These are phyloP conservation scores for Meloidogyne exigua DNA, from an alignment of 1,140 invertebrate species.

Conservation along the genomic window DNA sequence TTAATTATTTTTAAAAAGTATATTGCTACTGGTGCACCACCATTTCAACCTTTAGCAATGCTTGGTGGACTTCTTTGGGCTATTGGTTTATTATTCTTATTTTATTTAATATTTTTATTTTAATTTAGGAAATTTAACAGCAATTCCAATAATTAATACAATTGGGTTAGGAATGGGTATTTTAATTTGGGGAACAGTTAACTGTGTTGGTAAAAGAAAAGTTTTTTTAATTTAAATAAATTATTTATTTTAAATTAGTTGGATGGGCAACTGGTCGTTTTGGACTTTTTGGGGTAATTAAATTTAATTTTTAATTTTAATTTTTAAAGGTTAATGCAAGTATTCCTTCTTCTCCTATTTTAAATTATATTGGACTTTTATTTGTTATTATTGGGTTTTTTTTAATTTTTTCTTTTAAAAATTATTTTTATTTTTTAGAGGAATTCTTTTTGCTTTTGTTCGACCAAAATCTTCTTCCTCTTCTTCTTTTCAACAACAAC, in stretches of 20 bases:
- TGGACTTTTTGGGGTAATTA: conserved; percentile 64
- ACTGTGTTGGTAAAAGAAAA: conserved; percentile 9
- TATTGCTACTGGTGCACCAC: conserved; percentile 33
- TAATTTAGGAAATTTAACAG: conserved; percentile 47
- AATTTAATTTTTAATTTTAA: background rate
- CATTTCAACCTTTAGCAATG: conserved; percentile 51
- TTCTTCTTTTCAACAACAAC: background rate
- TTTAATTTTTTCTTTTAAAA: background rate
- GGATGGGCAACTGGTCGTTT: conserved; percentile 66
- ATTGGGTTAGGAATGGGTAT: conserved; percentile 57
- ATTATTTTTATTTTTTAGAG: conserved; percentile 36
- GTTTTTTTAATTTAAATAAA: background rate
- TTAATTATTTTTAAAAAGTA: too few relatives aligned
- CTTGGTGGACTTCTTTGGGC: conserved; percentile 45
- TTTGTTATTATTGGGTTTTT: conserved; percentile 63
- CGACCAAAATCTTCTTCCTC: conserved; percentile 19
- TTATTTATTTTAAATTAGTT: conserved; percentile 43
- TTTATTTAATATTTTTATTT: conserved; percentile 21
- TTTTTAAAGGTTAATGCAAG: conserved; percentile 35
- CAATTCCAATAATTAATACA: conserved; percentile 49
- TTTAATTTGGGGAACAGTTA: conserved; percentile 55
- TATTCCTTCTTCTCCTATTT: conserved; percentile 44
- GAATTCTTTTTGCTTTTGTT: conserved; percentile 46
- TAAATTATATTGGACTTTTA: conserved; percentile 65
- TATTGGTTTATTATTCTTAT: conserved; percentile 33